Conservation (phyloP, 2,888 invertebrate genomes). For the Agriopis aurantiaria region DNA sequence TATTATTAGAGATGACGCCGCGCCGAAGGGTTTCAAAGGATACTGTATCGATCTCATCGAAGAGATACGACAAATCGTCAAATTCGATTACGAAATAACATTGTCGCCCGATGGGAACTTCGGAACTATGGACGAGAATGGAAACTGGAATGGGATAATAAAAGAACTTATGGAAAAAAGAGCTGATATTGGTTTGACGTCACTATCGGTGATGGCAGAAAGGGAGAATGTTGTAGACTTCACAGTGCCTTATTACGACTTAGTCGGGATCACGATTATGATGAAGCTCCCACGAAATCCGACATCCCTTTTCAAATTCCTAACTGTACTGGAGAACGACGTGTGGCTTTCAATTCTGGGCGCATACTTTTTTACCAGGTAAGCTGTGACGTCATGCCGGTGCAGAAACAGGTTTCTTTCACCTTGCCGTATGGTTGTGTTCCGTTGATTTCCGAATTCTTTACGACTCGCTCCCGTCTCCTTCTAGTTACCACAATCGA, state of each 20-base stretch:
- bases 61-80: slow-evolving; percentile 93
- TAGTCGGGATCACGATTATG: slow-evolving; percentile 98
- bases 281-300: slow-evolving; percentile 96
- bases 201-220: slow-evolving; percentile 98
- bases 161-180: slow-evolving; percentile 93
- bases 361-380: slow-evolving; percentile 97
- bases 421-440: slow-evolving; percentile 44
- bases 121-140: slow-evolving; percentile 95
- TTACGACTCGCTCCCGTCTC: slow-evolving; percentile 49
- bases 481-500: slow-evolving; percentile 38
- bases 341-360: slow-evolving; percentile 99
- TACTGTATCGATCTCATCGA: slow-evolving; percentile 98
- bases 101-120: slow-evolving; percentile 93
- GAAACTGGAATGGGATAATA: slow-evolving; percentile 95
- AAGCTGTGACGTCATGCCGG: slow-evolving; percentile 58
- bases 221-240: slow-evolving; percentile 98
- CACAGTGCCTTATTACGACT: slow-evolving; percentile 98
- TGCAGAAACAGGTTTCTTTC: slow-evolving; percentile 59
- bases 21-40: slow-evolving; percentile 91
- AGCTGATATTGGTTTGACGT: slow-evolving; percentile 97
- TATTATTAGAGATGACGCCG: slow-evolving; percentile 89
- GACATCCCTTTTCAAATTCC: slow-evolving; percentile 97
- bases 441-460: slow-evolving; percentile 57
- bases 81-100: slow-evolving; percentile 96
- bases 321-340: slow-evolving; percentile 97